phyloP scores from a whole-genome alignment of 2,797 vertebrate species.

The Bryconaethiops microstoma region DNA sequence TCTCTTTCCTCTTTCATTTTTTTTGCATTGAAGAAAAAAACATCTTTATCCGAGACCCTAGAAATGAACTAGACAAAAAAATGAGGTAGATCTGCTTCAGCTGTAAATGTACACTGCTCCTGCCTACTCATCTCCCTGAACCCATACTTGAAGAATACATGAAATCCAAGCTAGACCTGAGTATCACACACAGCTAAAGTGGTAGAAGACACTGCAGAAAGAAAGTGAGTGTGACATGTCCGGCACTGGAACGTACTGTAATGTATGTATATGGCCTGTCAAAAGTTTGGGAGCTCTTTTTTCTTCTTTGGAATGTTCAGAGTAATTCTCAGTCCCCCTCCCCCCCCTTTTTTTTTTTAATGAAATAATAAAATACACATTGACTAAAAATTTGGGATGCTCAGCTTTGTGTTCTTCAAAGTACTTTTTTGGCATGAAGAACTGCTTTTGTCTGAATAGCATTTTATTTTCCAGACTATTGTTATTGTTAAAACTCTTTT shows the following conservation, averaged over 20 bases:
- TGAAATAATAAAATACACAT: too few relatives aligned
- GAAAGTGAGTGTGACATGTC: neutral
- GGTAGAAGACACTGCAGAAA: neutral
- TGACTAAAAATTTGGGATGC: too few relatives aligned
- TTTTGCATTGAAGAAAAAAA: neutral
- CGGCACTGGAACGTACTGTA: neutral
- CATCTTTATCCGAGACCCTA: neutral
- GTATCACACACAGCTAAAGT: neutral
- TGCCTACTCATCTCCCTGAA: neutral
- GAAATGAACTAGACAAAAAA: slow-evolving; percentile 7
- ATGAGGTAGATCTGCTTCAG: neutral
- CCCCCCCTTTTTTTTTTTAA: too few relatives aligned
- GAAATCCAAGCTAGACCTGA: neutral
- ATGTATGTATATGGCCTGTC: neutral
- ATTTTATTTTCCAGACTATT: too few relatives aligned
- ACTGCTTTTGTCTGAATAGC: too few relatives aligned
- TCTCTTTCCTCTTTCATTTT: neutral
- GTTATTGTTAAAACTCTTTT: too few relatives aligned
- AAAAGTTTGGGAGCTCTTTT: too few relatives aligned
- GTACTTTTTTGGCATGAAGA: too few relatives aligned
- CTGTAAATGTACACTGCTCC: neutral
- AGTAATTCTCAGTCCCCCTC: too few relatives aligned
- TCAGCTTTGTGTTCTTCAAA: too few relatives aligned
- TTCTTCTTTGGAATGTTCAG: too few relatives aligned
- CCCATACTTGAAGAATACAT: neutral